Evolutionary conservation across 1,140 invertebrate genomes (phyloP).

Genomic region (Macrotrachela quadricornifera): DNA sequence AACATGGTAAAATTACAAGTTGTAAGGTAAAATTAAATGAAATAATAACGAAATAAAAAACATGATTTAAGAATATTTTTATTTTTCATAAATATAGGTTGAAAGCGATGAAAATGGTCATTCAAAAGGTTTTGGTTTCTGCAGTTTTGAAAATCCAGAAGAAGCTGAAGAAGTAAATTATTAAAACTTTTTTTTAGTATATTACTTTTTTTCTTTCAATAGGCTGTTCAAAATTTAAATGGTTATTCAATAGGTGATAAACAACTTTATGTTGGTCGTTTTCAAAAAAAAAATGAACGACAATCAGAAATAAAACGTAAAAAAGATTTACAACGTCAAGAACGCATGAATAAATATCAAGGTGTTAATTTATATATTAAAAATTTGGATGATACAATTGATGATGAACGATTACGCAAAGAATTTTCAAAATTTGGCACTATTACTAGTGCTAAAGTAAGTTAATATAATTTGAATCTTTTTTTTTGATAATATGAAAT

Average conservation of each 20-base stretch:
- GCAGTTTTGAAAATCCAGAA: slow-evolving; percentile 89
- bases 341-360: slow-evolving; percentile 59
- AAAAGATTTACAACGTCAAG: slow-evolving; percentile 81
- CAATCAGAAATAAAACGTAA: slow-evolving; percentile 85
- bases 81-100: slow-evolving; percentile 12
- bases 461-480: slow-evolving; percentile 42
- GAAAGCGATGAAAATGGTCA: slow-evolving; percentile 80
- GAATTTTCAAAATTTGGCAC: slow-evolving; percentile 84
- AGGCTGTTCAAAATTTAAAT: slow-evolving; percentile 40
- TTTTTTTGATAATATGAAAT: no score
- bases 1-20: slow-evolving; percentile 77
- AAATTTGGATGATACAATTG: slow-evolving; percentile 87
- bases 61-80: no score
- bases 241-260: slow-evolving; percentile 62
- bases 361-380: slow-evolving; percentile 97
- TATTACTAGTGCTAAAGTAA: slow-evolving; percentile 87
- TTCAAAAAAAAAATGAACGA: slow-evolving; percentile 92
- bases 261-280: slow-evolving; percentile 52
- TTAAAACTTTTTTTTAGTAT: background rate
- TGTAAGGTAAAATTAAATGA: slow-evolving; percentile 42
- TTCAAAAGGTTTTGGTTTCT: slow-evolving; percentile 98
- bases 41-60: no score
- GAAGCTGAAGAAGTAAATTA: slow-evolving; percentile 50
- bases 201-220: background rate
- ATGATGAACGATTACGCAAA: slow-evolving; percentile 76